Percentiles rank a stretch among this genome's conserved stretches.
These are phyloP conservation scores for Acronicta alni DNA, from an alignment of 2,888 invertebrate species.

Conservation along the genomic window DNA sequence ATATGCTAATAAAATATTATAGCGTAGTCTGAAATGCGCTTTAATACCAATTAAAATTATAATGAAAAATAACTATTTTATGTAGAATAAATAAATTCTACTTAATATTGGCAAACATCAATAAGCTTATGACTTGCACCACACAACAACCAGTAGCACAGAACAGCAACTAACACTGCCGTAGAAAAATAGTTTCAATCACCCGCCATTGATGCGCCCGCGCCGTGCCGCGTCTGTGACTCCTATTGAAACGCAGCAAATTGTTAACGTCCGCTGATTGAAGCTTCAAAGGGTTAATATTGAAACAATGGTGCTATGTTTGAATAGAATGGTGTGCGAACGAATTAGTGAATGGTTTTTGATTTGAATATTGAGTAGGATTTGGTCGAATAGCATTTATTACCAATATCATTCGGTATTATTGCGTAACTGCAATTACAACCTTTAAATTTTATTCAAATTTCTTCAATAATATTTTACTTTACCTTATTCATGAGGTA, in stretches of 20 bases:
- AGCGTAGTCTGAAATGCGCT: too few relatives aligned
- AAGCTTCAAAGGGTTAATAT: conserved; percentile 35
- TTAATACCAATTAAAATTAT: too few relatives aligned
- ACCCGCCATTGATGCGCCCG: conserved; percentile 60
- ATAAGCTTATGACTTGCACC: conserved; percentile 55
- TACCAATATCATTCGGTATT: too few relatives aligned
- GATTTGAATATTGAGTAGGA: not conserved
- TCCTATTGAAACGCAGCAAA: conserved; percentile 47
- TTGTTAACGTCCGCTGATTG: conserved; percentile 48
- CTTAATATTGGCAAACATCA: not conserved
- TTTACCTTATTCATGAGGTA: too few relatives aligned
- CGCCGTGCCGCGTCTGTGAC: conserved; percentile 35
- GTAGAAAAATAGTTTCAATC: conserved; percentile 72
- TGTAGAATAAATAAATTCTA: too few relatives aligned
- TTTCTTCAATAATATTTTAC: too few relatives aligned
- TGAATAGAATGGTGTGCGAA: conserved; percentile 10
- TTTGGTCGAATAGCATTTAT: not conserved
- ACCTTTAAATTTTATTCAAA: too few relatives aligned
- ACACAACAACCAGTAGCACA: conserved; percentile 63
- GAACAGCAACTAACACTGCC: conserved; percentile 58
- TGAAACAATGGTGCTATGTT: conserved; percentile 27
- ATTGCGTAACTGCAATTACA: too few relatives aligned
- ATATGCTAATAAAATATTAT: too few relatives aligned
- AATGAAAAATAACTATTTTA: too few relatives aligned
- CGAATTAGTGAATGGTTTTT: conserved; percentile 6